These are phyloP conservation scores for Deilephila elpenor DNA, from an alignment of 2,888 invertebrate species.

Conservation along the genomic window DNA sequence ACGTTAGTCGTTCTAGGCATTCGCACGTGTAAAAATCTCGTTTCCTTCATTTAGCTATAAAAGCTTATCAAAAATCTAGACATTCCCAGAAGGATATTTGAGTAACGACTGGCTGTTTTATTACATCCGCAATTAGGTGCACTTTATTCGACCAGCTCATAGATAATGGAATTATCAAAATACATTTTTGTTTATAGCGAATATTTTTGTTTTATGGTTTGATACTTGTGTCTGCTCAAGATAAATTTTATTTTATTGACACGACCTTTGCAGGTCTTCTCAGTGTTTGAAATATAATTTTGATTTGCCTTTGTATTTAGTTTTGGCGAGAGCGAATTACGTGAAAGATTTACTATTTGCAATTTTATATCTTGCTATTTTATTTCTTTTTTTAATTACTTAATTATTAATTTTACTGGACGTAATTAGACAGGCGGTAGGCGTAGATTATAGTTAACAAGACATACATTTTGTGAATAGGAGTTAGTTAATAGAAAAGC, in stretches of 20 bases:
- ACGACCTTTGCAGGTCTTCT: background rate
- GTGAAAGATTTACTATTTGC: background rate
- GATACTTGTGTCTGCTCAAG: background rate
- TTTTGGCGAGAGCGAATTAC: background rate
- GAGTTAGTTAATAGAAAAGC: too few species aligned
- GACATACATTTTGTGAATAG: too few species aligned
- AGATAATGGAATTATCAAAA: background rate
- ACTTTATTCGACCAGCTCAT: background rate
- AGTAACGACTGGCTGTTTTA: constrained; percentile 7
- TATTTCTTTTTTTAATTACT: too few species aligned
- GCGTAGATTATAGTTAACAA: too few species aligned
- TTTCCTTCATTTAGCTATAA: constrained; percentile 28
- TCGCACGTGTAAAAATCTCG: constrained; percentile 13
- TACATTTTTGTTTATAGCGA: background rate
- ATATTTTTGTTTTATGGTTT: background rate
- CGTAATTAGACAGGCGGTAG: too few species aligned
- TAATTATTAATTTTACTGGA: too few species aligned
- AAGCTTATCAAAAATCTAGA: constrained; percentile 38
- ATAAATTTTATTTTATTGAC: constrained; percentile 16
- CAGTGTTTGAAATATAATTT: background rate
- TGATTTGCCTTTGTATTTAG: background rate
- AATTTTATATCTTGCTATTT: background rate
- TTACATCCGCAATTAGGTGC: constrained; percentile 15
- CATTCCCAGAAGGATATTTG: constrained; percentile 30
- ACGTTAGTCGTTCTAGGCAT: background rate